A percentile compares a stretch with the other conserved stretches of the same genome.
These are phyloP conservation scores for Omphaloscelis lunosa DNA, from an alignment of 2,888 invertebrate genomes.

Conservation along the genomic window DNA sequence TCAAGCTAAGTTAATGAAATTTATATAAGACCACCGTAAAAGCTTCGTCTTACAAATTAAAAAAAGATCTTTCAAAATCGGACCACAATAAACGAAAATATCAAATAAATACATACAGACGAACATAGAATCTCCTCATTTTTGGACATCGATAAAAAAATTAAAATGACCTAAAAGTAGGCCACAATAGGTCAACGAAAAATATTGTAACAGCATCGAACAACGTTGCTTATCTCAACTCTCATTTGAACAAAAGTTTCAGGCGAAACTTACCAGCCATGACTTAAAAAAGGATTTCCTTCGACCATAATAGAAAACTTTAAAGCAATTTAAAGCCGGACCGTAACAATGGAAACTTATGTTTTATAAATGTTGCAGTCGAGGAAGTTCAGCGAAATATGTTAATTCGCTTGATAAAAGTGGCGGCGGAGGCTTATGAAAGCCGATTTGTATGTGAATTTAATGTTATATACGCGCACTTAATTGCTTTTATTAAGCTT, in stretches of 20 bases:
- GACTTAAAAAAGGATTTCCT: constrained; percentile 62
- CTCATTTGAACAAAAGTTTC: constrained; percentile 34
- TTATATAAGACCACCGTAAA: too few species aligned
- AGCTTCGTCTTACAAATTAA: too few species aligned
- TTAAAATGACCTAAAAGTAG: not conserved
- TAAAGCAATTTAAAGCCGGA: constrained; percentile 51
- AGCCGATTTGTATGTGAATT: constrained; percentile 38
- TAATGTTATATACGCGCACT: constrained; percentile 8
- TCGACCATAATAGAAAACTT: constrained; percentile 65
- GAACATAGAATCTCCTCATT: too few species aligned
- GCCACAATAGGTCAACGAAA: not conserved
- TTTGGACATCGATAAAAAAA: too few species aligned
- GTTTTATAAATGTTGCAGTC: constrained; percentile 65
- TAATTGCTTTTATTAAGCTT: not conserved
- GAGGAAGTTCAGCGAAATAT: constrained; percentile 63
- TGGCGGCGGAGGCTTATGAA: constrained; percentile 27
- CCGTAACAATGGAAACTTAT: constrained; percentile 68
- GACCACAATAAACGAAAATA: too few species aligned
- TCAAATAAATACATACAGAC: too few species aligned
- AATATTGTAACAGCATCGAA: not conserved
- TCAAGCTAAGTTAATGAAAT: too few species aligned
- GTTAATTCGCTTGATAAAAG: constrained; percentile 67
- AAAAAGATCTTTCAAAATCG: too few species aligned
- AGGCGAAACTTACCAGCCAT: constrained; percentile 34
- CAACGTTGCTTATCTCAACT: constrained; percentile 26